A percentile compares a stretch with the other conserved stretches of the same genome.
Evolutionary conservation across 2,888 invertebrate genomes (phyloP).

Genomic region (Caenorhabditis angaria): DNA sequence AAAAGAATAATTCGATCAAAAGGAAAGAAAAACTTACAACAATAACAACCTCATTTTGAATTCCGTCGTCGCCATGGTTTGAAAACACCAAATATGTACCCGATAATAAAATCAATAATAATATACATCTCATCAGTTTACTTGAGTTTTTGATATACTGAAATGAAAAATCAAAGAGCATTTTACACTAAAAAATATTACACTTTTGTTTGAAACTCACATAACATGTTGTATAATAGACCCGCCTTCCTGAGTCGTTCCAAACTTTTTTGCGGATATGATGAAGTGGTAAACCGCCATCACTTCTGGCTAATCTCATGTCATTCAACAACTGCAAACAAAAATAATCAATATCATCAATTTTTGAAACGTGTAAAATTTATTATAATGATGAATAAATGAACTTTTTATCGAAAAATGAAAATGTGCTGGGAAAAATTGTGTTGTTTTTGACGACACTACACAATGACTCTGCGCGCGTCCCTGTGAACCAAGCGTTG

Average conservation of each 20-base stretch:
- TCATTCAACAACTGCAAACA: constrained; percentile 33
- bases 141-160: neutral
- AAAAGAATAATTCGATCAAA: neutral
- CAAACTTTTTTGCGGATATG: constrained; percentile 8
- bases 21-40: neutral
- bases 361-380: neutral
- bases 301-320: constrained; percentile 33
- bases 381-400: neutral
- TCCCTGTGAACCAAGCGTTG: no score
- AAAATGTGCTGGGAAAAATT: no score
- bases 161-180: neutral
- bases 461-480: no score
- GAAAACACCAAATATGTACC: neutral
- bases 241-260: neutral
- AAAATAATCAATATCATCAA: neutral
- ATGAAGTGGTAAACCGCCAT: constrained; percentile 28
- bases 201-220: constrained; percentile 17
- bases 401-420: no score
- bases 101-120: neutral
- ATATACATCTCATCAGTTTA: constrained; percentile 2
- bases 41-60: neutral
- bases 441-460: no score
- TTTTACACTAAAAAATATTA: neutral
- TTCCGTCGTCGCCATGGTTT: no score
- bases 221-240: constrained; percentile 7